A percentile compares a stretch with the other conserved stretches of the same genome.
These are phyloP conservation scores for Pyrrhia umbra DNA, from an alignment of 2,888 invertebrate species.

Conservation along the genomic window DNA sequence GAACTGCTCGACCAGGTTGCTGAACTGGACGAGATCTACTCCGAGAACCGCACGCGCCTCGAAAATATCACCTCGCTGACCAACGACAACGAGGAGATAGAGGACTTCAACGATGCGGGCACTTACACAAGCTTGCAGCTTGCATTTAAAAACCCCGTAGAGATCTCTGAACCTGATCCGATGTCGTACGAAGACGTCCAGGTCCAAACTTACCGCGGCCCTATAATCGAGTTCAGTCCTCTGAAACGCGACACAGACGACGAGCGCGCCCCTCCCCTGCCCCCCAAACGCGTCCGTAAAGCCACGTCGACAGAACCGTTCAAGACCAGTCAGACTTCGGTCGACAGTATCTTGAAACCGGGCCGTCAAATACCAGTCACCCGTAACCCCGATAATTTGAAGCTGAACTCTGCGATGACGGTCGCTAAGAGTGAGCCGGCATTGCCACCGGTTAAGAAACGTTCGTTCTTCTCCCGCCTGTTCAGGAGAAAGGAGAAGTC, in stretches of 20 bases:
- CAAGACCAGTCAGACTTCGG: constrained; percentile 84
- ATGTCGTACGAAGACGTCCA: constrained; percentile 91
- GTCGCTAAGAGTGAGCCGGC: constrained; percentile 83
- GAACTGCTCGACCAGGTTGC: constrained; percentile 94
- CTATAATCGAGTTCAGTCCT: constrained; percentile 88
- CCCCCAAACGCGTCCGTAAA: constrained; percentile 94
- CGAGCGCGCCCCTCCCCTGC: constrained; percentile 93
- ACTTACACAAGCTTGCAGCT: constrained; percentile 96
- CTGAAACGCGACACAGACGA: constrained; percentile 90
- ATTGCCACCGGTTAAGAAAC: constrained; percentile 85
- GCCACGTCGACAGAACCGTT: constrained; percentile 79
- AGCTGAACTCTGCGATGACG: constrained; percentile 68
- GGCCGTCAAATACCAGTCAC: constrained; percentile 79
- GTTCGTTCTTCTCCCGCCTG: constrained; percentile 86
- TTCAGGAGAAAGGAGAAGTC: constrained; percentile 86
- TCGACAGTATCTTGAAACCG: constrained; percentile 81
- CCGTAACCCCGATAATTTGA: constrained; percentile 68
- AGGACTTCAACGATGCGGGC: constrained; percentile 94
- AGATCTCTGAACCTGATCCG: constrained; percentile 87
- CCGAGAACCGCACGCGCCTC: constrained; percentile 92
- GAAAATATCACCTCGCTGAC: constrained; percentile 77
- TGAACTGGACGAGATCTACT: constrained; percentile 95
- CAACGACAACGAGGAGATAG: constrained; percentile 86
- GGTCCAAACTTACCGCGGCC: constrained; percentile 85
- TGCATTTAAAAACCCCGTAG: constrained; percentile 95